Evolutionary conservation across 1,140 invertebrate species (phyloP).

Genomic region (Drosophila ohnishii): DNA sequence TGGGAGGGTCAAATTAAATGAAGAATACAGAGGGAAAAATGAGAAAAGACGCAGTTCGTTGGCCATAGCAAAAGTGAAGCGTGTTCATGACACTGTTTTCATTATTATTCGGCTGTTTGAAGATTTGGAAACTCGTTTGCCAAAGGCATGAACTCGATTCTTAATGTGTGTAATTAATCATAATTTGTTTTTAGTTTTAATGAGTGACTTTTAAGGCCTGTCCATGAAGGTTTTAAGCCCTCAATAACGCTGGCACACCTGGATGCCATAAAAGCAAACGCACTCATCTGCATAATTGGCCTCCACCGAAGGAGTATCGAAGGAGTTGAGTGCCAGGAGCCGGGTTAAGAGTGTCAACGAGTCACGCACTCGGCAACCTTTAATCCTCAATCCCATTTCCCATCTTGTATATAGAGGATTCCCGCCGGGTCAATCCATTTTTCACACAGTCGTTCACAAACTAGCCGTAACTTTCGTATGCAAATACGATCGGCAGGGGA

Average conservation of each 20-base stretch:
- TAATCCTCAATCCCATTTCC: not conserved
- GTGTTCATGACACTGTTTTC: conserved; percentile 79
- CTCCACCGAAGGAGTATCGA: not conserved
- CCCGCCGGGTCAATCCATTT: conserved; percentile 49
- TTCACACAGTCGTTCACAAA: conserved; percentile 59
- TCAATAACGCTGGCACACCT: conserved; percentile 45
- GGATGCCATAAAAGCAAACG: conserved; percentile 48
- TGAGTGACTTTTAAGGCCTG: conserved; percentile 49
- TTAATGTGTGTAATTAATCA: conserved; percentile 76
- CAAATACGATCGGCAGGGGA: conserved; percentile 50
- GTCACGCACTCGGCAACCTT: conserved; percentile 43
- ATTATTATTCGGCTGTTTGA: conserved; percentile 32
- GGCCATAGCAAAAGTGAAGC: conserved; percentile 57
- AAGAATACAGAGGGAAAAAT: conserved; percentile 41
- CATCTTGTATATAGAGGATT: not conserved
- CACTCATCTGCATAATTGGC: conserved; percentile 63
- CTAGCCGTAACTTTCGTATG: conserved; percentile 46
- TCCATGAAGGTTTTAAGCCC: conserved; percentile 25
- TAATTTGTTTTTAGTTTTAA: conserved; percentile 74
- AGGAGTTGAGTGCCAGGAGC: conserved; percentile 9
- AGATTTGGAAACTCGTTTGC: conserved; percentile 71
- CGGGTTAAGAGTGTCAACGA: conserved; percentile 54
- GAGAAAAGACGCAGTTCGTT: conserved; percentile 61
- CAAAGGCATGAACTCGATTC: conserved; percentile 76
- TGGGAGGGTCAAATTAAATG: conserved; percentile 67